Evolutionary conservation across 1,140 invertebrate genomes (phyloP).

Genomic region (Drosophila pandora): DNA sequence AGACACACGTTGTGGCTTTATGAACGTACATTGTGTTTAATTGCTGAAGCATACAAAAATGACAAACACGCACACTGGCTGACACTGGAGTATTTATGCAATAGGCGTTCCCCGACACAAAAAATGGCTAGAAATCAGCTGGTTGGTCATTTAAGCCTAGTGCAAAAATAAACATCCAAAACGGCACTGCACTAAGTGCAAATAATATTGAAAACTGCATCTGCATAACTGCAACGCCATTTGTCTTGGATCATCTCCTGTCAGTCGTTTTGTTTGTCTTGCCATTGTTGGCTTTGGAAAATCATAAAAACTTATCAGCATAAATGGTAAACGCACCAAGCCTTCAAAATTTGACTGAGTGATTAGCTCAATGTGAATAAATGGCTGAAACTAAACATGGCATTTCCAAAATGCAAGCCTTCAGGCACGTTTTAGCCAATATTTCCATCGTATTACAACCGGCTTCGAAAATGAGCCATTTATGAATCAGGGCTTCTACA

Average conservation of each 20-base stretch:
- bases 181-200: slow-evolving; percentile 65
- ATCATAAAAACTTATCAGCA: slow-evolving; percentile 10
- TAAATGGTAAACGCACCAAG: slow-evolving; percentile 1
- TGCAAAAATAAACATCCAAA: slow-evolving; percentile 18
- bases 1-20: slow-evolving; percentile 21
- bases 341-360: neutral
- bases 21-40: slow-evolving; percentile 50
- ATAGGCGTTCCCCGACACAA: slow-evolving; percentile 40
- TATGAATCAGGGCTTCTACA: no score
- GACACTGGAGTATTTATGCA: slow-evolving; percentile 43
- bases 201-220: slow-evolving; percentile 44
- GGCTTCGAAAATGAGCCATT: no score
- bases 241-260: slow-evolving; percentile 11
- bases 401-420: no score
- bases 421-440: no score
- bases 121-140: neutral
- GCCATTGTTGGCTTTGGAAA: slow-evolving; percentile 15
- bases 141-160: slow-evolving; percentile 3
- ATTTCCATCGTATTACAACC: no score
- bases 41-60: slow-evolving; percentile 43
- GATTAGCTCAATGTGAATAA: neutral
- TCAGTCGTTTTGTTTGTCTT: slow-evolving; percentile 21
- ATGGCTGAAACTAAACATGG: neutral
- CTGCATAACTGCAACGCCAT: slow-evolving; percentile 48
- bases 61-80: neutral